Evolutionary conservation across 1,140 invertebrate genomes (phyloP), one percentile per base, ranked within the genome.

Genomic region (Zaprionus tsacasi): DNA sequence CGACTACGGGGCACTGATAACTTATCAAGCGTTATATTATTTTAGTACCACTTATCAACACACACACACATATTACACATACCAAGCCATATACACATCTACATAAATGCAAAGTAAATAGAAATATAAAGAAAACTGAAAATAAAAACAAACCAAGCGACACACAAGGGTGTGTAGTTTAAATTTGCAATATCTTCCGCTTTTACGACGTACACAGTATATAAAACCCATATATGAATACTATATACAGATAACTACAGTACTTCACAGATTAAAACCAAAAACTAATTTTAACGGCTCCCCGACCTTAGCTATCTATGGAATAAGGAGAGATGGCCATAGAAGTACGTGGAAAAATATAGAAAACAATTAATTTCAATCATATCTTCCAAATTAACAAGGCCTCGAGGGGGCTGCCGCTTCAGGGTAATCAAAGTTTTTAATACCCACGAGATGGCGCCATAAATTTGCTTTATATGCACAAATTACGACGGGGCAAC

Each of bases 11-110:
- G 77, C 15, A 64, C 74, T 74, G 83, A 87, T 87, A 87, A 87
- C 83, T 61, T 87, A 87, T 87, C 83, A 88, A 87, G 83, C 75
- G 74, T 82, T 78, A 83, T 87, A 83, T 78, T 87, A 63, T 87
- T 87, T 70, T 87, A 88, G 79, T 68, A 63, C 63, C 52, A 63
- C 27, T n/a, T 21, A 50, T 25, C 21, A 17, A 50, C 45, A 25
- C 40, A 25, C 52, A 55, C 52, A 8, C 12, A 3, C 27, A 55
- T 45, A 17, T 12, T 1, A 27, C 8, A 21, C 17, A 52, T 8
- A 38, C 12, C 40, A 6, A 13, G 6, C 6, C 13, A 15, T n/a
- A 45, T 17, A 15, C 7, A 17, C 40, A 45, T 15, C 40, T 43
- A 43, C 33, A 35, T 63, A 40, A 45, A 56, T 35, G 54, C 52